A percentile compares a stretch with the other conserved stretches of the same genome.
Conservation (phyloP, 1,140 invertebrate species). For the Archivesica marissinica region DNA sequence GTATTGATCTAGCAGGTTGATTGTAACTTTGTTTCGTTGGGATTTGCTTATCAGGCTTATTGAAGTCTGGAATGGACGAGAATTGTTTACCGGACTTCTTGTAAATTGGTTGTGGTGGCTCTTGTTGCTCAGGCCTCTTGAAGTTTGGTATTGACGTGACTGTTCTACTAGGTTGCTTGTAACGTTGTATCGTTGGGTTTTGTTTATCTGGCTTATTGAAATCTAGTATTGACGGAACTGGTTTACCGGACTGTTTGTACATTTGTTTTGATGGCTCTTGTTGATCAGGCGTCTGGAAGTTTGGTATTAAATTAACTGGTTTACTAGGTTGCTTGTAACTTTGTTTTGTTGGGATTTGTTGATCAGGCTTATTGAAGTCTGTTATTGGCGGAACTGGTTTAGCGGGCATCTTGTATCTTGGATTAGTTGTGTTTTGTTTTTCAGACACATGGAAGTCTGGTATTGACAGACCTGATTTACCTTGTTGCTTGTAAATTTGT, state of each 20-base stretch:
- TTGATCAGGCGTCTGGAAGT: neutral
- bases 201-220: too few relatives aligned
- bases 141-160: constrained; percentile 13
- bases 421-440: neutral
- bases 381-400: neutral
- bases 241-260: neutral
- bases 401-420: neutral
- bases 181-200: too few relatives aligned
- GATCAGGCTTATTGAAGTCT: neutral
- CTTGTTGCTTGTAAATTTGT: neutral
- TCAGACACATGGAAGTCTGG: neutral
- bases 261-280: neutral
- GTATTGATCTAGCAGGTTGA: too few relatives aligned
- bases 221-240: too few relatives aligned
- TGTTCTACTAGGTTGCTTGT: too few relatives aligned
- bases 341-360: too few relatives aligned
- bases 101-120: neutral
- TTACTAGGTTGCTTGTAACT: too few relatives aligned
- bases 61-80: neutral
- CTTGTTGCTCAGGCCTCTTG: neutral
- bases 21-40: neutral
- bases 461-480: neutral
- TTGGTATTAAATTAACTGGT: neutral
- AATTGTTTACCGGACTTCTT: neutral
- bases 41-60: neutral